Base-by-base conservation (phyloP, 1,140 invertebrate species). In the Venustaconcha ellipsiformis region DNA sequence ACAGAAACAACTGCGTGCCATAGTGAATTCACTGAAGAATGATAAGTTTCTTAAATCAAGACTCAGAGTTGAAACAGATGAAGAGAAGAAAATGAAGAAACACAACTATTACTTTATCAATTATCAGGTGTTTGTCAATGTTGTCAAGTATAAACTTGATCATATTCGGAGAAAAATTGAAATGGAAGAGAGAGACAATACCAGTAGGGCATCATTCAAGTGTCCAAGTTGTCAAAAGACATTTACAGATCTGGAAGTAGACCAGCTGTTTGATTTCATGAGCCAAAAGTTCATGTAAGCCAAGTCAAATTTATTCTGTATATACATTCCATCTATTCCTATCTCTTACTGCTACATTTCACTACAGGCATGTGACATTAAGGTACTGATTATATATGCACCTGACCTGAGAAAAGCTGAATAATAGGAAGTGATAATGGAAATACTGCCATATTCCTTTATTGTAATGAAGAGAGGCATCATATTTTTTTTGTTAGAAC, bases 41-140 rank as follows among this genome's bases (percentile, higher is more conserved):
- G 97, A 99, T 87, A 97, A 98, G 91, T 96, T 99, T 89, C 94
- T 99, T 80, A 96, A 98, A 93, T 94, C 81, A n/a, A 78, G 95
- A 82, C 92, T 98, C 75, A 94, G 95, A 62, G 97, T 98, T 94
- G 97, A 98, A 92, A 98, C 97, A 69, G 96, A 96, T 60, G 92
- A 93, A 5, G 97, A 99, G 91, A 96, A 96, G n/a, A 97, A 97
- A 92, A 95, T 96, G 23, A 96, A 97, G 85, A 96, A 97, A 92
- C 96, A 98, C 14, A 98, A 98, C 89, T 99, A 98, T 90, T 99
- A 98, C 89, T 99, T 97, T 86, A 98, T 99, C 78, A 98, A 98
- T 90, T 99, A 98, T 88, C 97, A 97, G 89, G 93, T 94, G 86
- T 98, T 99, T 91, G 97, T 99, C 5, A 99, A 99, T 92, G 96